Base-by-base conservation (phyloP, 2,113 vertebrate species). In the Panthera tigris region DNA sequence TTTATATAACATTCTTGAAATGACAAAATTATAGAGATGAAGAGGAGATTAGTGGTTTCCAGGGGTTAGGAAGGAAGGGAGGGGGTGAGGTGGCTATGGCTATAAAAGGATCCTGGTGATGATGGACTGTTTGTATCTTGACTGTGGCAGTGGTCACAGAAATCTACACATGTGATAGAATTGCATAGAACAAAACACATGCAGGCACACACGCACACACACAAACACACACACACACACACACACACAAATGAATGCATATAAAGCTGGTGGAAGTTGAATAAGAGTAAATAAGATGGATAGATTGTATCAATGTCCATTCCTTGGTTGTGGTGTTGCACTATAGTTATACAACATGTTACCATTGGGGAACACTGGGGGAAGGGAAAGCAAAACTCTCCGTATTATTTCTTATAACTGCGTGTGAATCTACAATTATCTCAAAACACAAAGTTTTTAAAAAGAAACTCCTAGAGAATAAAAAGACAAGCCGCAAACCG, bases 1-100 rank as follows among this genome's bases (percentile, higher is more conserved):
- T 52, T 96, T 90, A 90, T 92, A 36, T 95, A 93, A 88, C 81
- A 84, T 83, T 93, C n/a, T 80, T 85, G 85, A 96, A 96, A 94
- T 91, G 91, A 88, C 52, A 95, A 95, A 96, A 97, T 95, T 89
- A 91, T 50, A 97, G 92, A 95, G 73, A 87, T 91, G 66, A n/a
- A 86, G 48, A 63, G 52, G 39, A 95, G 48, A 80, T 97, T 91
- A 41, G 89, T 92, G 91, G 81, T 95, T 96, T 57, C 57, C 78
- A 91, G 63, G 73, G 48, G 39, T 94, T n/a, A 92, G 68, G 57
- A 25, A 91, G 33, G 29, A 12, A n/a, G 57, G 27, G 71, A 90
- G 14, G 4, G 27, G 45, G 55, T 12, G n/a, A 95, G 7, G 14
- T 87, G 88, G 45, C 85, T 90, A 45, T 16, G 25, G 52, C 89